Conservation (phyloP, 2,797 vertebrate genomes). For the Potorous gilbertii region DNA sequence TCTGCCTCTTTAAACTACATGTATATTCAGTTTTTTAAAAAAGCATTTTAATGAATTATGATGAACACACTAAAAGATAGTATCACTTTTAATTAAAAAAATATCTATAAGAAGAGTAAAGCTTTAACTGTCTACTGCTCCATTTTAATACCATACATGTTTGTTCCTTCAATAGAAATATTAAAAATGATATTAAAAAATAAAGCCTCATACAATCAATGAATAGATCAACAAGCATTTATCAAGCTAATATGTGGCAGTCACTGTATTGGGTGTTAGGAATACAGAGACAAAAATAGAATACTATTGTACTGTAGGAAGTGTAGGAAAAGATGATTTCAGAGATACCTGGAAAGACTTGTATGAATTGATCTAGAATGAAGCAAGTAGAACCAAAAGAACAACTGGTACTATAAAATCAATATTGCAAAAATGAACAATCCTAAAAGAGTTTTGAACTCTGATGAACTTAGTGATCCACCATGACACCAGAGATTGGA, state of each 20-base stretch:
- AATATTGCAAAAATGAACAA: not conserved
- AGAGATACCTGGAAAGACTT: not conserved
- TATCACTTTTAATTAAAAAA: slow-evolving; percentile 71
- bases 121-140: slow-evolving; percentile 61
- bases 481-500: not conserved
- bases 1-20: not conserved
- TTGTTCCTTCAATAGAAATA: slow-evolving; percentile 35
- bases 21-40: slow-evolving; percentile 4
- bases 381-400: not conserved
- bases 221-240: not conserved
- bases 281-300: not conserved
- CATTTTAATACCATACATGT: slow-evolving; percentile 63
- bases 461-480: not conserved
- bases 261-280: not conserved
- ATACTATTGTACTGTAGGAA: not conserved
- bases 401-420: not conserved
- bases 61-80: slow-evolving; percentile 63
- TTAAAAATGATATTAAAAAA: slow-evolving; percentile 43
- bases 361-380: not conserved
- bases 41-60: slow-evolving; percentile 40
- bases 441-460: not conserved
- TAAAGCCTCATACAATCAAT: slow-evolving; percentile 35
- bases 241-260: not conserved
- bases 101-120: slow-evolving; percentile 67
- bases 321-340: not conserved